Conservation (phyloP, 2,113 vertebrate genomes). For the Aldabrachelys gigantea region DNA sequence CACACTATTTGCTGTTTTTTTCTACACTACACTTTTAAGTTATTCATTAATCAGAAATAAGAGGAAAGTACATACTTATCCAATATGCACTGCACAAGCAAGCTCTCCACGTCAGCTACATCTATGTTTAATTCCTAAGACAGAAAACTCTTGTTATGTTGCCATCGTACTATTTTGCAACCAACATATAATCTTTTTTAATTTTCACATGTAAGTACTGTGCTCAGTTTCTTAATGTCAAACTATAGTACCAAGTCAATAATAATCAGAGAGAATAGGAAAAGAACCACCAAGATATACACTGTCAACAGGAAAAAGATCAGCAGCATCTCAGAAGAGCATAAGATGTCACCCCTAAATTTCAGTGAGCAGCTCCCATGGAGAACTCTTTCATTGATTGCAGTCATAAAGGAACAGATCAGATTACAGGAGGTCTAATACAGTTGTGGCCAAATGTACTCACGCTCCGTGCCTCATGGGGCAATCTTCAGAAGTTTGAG, state of each 20-base stretch:
- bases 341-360: neutral
- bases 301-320: neutral
- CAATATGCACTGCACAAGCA: constrained; percentile 99
- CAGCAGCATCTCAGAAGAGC: neutral
- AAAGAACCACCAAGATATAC: neutral
- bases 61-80: constrained; percentile 91
- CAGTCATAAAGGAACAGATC: neutral
- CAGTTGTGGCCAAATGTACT: too few species aligned
- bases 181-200: neutral
- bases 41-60: constrained; percentile 2
- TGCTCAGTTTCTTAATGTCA: neutral
- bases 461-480: too few species aligned
- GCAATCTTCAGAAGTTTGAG: too few species aligned
- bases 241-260: neutral
- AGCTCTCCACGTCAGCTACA: constrained; percentile 98
- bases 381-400: neutral
- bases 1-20: neutral
- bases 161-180: neutral
- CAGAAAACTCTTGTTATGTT: constrained; percentile 57
- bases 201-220: neutral
- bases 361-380: neutral
- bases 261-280: neutral
- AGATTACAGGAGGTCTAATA: neutral
- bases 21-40: constrained; percentile 1
- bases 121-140: constrained; percentile 98